Evolutionary conservation across 2,797 vertebrate species (phyloP).

Genomic region (Urosaurus nigricauda): DNA sequence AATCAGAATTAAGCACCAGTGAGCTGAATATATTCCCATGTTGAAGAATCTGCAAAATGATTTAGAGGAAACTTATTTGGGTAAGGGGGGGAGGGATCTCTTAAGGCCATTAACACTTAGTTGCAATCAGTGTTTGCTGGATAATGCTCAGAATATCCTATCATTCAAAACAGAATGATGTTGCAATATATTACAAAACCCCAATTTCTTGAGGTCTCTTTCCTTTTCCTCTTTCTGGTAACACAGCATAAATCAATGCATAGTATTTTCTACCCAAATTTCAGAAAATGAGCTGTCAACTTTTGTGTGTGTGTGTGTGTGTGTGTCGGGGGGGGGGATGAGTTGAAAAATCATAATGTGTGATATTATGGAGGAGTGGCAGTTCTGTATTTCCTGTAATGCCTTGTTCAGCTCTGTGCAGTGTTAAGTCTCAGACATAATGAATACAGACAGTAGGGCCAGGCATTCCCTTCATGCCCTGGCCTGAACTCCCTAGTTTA

Average conservation of each 20-base stretch:
- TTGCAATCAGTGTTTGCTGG: neutral
- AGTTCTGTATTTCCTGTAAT: neutral
- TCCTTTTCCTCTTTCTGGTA: neutral
- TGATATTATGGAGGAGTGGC: neutral
- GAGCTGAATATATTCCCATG: neutral
- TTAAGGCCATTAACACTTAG: neutral
- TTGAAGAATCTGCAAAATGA: neutral
- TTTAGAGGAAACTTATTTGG: neutral
- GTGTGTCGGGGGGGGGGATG: too few relatives aligned
- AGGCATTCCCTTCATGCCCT: neutral
- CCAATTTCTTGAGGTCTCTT: too few relatives aligned
- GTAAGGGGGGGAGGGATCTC: neutral
- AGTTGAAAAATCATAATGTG: neutral
- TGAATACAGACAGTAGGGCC: neutral
- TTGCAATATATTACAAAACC: too few relatives aligned
- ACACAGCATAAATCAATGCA: neutral
- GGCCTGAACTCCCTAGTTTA: neutral
- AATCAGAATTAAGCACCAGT: neutral
- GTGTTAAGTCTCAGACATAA: neutral
- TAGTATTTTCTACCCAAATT: neutral
- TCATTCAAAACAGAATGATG: neutral
- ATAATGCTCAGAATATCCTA: neutral
- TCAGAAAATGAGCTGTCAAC: neutral
- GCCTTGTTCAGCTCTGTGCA: neutral
- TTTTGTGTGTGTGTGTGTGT: neutral